Evolutionary conservation across 1,140 invertebrate genomes (phyloP).

Genomic region (Trichonephila inaurata): DNA sequence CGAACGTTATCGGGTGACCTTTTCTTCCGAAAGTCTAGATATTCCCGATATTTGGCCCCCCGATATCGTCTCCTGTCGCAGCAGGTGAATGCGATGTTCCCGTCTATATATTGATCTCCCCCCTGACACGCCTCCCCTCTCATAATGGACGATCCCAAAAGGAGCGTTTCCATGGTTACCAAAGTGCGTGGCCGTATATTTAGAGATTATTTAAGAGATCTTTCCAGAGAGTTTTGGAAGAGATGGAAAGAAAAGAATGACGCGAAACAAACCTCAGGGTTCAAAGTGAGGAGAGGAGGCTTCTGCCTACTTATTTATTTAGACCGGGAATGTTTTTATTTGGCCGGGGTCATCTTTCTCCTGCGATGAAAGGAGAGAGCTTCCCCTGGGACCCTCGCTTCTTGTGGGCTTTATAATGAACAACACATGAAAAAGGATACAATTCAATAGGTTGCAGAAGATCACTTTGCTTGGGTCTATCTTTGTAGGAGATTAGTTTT

Average conservation of each 20-base stretch:
- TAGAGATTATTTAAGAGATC: conserved; percentile 58
- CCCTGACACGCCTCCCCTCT: conserved; percentile 8
- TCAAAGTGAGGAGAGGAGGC: conserved; percentile 13
- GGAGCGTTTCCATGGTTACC: conserved; percentile 29
- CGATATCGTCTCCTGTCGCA: conserved; percentile 17
- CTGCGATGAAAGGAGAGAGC: background rate
- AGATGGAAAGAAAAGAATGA: conserved; percentile 24
- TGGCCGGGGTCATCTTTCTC: conserved; percentile 10
- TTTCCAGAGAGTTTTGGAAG: conserved; percentile 16
- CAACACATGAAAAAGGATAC: background rate
- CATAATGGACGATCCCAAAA: conserved; percentile 49
- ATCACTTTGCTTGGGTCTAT: background rate
- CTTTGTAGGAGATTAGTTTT: too few relatives aligned
- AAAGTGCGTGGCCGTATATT: conserved; percentile 44
- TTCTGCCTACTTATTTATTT: conserved; percentile 25
- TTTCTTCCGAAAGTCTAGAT: background rate
- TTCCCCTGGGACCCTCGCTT: background rate
- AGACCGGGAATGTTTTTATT: conserved; percentile 3
- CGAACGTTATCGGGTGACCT: background rate
- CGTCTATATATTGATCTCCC: conserved; percentile 27
- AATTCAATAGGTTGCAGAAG: background rate
- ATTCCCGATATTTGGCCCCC: conserved; percentile 7
- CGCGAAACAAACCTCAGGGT: conserved; percentile 4
- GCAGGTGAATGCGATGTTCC: conserved; percentile 40
- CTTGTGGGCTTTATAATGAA: background rate